These are phyloP conservation scores for Poeciliopsis retropinna DNA, from an alignment of 2,113 vertebrate genomes.

Conservation along the genomic window DNA sequence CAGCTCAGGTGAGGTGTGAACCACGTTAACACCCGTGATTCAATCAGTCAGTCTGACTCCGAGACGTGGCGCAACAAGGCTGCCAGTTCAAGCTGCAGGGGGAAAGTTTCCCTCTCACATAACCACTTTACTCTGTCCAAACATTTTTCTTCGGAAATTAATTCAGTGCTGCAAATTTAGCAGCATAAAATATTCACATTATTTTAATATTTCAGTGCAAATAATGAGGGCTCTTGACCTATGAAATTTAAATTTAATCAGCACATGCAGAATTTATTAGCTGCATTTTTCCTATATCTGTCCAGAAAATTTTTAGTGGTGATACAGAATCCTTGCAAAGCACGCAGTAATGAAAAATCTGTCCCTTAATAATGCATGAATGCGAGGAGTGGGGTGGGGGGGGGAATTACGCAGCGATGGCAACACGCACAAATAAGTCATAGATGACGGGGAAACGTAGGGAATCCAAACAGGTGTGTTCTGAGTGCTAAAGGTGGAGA, in stretches of 20 bases:
- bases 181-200: conserved; percentile 75
- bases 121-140: conserved; percentile 44
- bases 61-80: conserved; percentile 2
- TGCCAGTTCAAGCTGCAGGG: conserved; percentile 28
- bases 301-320: conserved; percentile 19
- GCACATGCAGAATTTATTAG: conserved; percentile 73
- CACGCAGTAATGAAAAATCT: background rate
- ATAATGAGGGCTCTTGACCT: conserved; percentile 77
- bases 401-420: background rate
- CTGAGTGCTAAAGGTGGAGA: conserved; percentile 2
- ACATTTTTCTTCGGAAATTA: conserved; percentile 64
- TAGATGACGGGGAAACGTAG: background rate
- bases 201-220: conserved; percentile 77
- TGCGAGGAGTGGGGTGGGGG: background rate
- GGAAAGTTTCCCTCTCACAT: conserved; percentile 41
- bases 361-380: conserved; percentile 26
- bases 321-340: conserved; percentile 22
- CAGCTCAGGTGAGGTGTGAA: background rate
- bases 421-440: background rate
- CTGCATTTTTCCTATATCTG: conserved; percentile 52
- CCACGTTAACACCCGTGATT: conserved; percentile 4
- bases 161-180: conserved; percentile 62
- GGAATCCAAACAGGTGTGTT: background rate
- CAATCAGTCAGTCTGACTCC: conserved; percentile 15
- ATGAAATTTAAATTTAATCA: conserved; percentile 77